Percentiles rank a stretch among this genome's conserved stretches.
Evolutionary conservation across 1,140 invertebrate species (phyloP).

Genomic region (Brachionus rubens): DNA sequence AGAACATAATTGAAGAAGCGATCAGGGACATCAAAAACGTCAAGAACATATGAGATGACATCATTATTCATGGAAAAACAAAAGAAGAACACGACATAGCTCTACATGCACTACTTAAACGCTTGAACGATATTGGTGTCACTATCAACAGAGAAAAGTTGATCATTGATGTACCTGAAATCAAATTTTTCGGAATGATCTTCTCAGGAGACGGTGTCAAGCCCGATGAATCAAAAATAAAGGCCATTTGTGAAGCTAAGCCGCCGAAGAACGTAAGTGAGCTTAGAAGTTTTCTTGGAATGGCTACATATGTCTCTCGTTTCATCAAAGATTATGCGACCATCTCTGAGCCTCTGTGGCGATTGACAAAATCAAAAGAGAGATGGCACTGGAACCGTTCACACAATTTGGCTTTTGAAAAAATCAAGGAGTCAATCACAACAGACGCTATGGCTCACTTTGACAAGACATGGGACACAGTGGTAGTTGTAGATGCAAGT

Average conservation of each 20-base stretch:
- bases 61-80: conserved; percentile 49
- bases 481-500: conserved; percentile 49
- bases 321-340: conserved; percentile 48
- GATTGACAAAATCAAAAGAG: conserved; percentile 43
- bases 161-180: conserved; percentile 50
- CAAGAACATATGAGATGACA: conserved; percentile 49
- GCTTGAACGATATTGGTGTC: conserved; percentile 49
- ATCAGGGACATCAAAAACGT: conserved; percentile 47
- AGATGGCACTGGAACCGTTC: conserved; percentile 37
- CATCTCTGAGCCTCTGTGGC: conserved; percentile 20
- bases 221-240: conserved; percentile 56
- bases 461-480: background rate
- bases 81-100: conserved; percentile 48
- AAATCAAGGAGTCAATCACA: conserved; percentile 47
- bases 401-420: conserved; percentile 18
- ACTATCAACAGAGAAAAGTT: conserved; percentile 55
- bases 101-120: conserved; percentile 49
- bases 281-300: conserved; percentile 50
- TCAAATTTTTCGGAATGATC: conserved; percentile 57
- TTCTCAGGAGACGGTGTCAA: conserved; percentile 50
- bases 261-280: conserved; percentile 48
- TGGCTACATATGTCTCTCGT: conserved; percentile 46
- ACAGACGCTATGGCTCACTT: background rate
- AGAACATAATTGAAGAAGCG: conserved; percentile 47
- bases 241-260: conserved; percentile 28